Percentiles rank a stretch among this genome's conserved stretches.
Conservation (phyloP, 1,140 invertebrate genomes). For the Asobara japonica region DNA sequence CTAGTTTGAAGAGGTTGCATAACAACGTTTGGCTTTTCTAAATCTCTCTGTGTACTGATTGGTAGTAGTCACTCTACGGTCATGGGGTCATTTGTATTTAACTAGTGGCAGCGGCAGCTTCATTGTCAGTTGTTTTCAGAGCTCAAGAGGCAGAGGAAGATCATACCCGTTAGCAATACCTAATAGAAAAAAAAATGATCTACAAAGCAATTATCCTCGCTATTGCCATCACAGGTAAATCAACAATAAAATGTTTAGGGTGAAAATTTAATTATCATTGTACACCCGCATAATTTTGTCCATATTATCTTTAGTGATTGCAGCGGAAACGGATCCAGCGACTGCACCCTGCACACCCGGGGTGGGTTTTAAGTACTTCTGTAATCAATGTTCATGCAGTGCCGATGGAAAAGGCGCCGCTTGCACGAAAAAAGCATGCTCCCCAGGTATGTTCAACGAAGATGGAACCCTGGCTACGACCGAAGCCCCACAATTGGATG, state of each 20-base stretch:
- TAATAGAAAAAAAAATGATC: not conserved
- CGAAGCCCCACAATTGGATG: not conserved
- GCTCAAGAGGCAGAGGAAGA: not conserved
- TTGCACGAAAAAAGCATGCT: slow-evolving; percentile 21
- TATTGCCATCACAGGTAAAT: not conserved
- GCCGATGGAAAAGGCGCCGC: not conserved
- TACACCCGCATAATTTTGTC: not conserved
- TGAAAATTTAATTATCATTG: not conserved
- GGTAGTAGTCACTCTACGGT: not conserved
- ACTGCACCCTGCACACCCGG: not conserved
- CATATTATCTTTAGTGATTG: not conserved
- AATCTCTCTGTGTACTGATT: not conserved
- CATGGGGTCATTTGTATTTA: not conserved
- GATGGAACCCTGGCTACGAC: slow-evolving; percentile 5
- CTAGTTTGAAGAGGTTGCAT: no score
- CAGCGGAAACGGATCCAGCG: not conserved
- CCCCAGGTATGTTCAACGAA: slow-evolving; percentile 5
- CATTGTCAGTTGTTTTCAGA: not conserved
- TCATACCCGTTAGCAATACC: not conserved
- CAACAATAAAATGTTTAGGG: not conserved
- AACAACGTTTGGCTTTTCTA: no score
- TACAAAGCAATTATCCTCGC: not conserved
- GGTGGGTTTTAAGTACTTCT: slow-evolving; percentile 1
- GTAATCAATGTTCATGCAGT: slow-evolving; percentile 17
- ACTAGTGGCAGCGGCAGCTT: not conserved